phyloP scores from a whole-genome alignment of 2,113 vertebrate species.

The Cynocephalus volans region DNA sequence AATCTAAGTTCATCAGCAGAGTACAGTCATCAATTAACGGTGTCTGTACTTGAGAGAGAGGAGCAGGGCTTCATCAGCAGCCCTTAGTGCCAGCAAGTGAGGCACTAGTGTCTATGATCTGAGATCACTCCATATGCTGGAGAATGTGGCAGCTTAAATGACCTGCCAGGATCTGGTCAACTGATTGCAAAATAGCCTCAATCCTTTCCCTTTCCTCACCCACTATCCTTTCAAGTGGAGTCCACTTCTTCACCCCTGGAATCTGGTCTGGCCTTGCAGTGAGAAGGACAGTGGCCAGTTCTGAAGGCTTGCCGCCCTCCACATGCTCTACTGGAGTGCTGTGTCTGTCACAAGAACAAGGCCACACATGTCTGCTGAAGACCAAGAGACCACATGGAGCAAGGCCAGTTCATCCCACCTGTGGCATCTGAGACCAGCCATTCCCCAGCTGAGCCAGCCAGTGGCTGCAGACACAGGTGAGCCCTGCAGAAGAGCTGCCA shows the following conservation, averaged over 20 bases:
- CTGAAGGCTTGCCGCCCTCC: no score
- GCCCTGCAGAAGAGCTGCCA: background rate
- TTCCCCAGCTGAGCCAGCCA: background rate
- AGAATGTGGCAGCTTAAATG: background rate
- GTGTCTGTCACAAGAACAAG: background rate
- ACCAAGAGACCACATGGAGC: background rate
- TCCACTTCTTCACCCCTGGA: background rate
- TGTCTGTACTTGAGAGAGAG: conserved; percentile 31
- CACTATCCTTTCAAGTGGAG: background rate
- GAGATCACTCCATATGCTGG: background rate
- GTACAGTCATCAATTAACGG: conserved; percentile 48
- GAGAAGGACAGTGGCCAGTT: background rate
- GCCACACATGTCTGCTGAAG: background rate
- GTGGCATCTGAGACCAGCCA: background rate
- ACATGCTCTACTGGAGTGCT: background rate
- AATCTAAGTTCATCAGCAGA: conserved; percentile 46
- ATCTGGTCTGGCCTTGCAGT: background rate
- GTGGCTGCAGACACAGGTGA: background rate
- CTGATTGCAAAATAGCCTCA: background rate
- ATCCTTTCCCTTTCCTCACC: background rate
- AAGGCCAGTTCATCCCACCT: background rate
- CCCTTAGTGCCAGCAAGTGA: background rate
- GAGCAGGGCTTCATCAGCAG: conserved; percentile 9
- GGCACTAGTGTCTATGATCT: background rate
- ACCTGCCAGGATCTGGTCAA: background rate